These are phyloP conservation scores for Hesperia comma DNA, from an alignment of 2,888 invertebrate species.

Conservation along the genomic window DNA sequence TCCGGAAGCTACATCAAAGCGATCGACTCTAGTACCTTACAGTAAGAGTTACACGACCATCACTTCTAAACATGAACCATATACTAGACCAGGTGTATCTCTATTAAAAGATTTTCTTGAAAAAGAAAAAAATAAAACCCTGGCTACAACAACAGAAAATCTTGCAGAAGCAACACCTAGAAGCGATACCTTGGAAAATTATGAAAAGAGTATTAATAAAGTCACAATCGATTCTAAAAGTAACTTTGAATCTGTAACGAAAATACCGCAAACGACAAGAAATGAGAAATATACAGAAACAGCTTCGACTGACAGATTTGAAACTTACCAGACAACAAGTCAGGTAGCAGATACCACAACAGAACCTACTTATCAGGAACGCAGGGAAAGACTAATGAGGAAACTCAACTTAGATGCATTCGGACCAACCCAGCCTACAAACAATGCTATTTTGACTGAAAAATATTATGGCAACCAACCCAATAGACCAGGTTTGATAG, in stretches of 20 bases:
- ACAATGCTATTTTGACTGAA: constrained; percentile 71
- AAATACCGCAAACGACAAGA: constrained; percentile 68
- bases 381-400: constrained; percentile 87
- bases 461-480: constrained; percentile 73
- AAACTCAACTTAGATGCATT: constrained; percentile 84
- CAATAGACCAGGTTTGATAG: constrained; percentile 85
- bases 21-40: constrained; percentile 74
- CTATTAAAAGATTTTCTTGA: constrained; percentile 68
- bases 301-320: constrained; percentile 60
- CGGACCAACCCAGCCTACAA: constrained; percentile 75
- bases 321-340: constrained; percentile 57
- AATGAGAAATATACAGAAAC: constrained; percentile 55
- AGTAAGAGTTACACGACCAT: constrained; percentile 63
- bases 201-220: constrained; percentile 49
- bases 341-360: constrained; percentile 57
- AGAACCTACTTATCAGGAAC: constrained; percentile 83
- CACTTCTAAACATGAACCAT: constrained; percentile 68
- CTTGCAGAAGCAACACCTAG: constrained; percentile 57
- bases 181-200: constrained; percentile 50
- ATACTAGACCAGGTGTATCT: constrained; percentile 77
- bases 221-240: constrained; percentile 59
- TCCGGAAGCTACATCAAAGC: constrained; percentile 63
- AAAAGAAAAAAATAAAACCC: constrained; percentile 70
- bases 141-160: constrained; percentile 58
- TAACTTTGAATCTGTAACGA: constrained; percentile 71